Base-by-base conservation (phyloP, 2,888 invertebrate species). In the Icerya purchasi region DNA sequence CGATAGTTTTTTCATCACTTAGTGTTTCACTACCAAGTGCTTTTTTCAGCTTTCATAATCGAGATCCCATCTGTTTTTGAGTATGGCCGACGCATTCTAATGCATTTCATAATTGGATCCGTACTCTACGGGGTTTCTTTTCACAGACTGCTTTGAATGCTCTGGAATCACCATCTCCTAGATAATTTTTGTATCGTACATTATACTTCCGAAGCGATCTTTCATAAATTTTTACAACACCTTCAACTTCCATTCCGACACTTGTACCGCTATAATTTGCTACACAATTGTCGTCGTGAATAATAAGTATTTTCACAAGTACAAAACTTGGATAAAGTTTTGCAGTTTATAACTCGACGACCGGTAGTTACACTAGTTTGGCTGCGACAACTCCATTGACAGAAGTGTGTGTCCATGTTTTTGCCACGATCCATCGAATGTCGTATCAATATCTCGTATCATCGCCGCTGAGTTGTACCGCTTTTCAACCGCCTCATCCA, bases 1-100 rank as follows among this genome's bases (percentile, higher is more conserved):
- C 65, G 64, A n/a, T n/a, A n/a, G n/a, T n/a, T 1, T 62, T 64
- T 62, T 60, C 61, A 19, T 64, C 65, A 58, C 61, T 60, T 18
- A 64, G 57, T 18, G 62, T 62, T 53, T 62, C 59, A 56, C n/a
- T n/a, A n/a, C n/a, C n/a, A n/a, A n/a, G n/a, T n/a, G 60, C 61
- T 49, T 61, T 60, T 54, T 62, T 52, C 5, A 56, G 54, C 57
- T 24, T 25, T 49, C 54, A 19, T 20, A 57, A 56, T 25, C 63
- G 56, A 14, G 61, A 56, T 5, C 63, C 64, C 62, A 63, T 63
- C 36, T 60, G 24, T 23, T 64, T 64, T 25, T 62, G 61, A n/a
- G 62, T 56, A 50, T 64, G 60, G 1, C 60, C 62, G 18, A 61
- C 50, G 57, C 62, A 64, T 50, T 61, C 62, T 52, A 59, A 49